Evolutionary conservation across 2,888 invertebrate species (phyloP), one percentile per base, ranked within the genome.

Genomic region (Callimorpha dominula): DNA sequence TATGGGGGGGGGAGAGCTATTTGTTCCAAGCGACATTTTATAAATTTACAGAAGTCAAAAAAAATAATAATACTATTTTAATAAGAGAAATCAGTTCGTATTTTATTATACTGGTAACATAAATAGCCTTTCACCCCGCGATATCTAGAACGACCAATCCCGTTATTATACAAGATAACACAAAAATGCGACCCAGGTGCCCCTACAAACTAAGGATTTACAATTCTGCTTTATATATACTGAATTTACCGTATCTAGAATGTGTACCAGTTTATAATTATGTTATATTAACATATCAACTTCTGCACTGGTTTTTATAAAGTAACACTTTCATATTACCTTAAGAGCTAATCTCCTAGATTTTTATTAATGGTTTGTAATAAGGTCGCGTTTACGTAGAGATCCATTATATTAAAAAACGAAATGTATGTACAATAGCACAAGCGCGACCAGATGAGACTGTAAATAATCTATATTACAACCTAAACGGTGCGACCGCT

Each of bases 391-490:
- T 31, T 57, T 57, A 57, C 12, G 20, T 31, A n/a, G 1, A 31
- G 20, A 5, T 57, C 20, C 57, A 11, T 20, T 20, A 57, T 46
- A 64, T 40, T 42, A 63, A 43, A n/a, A 20, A 12, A 49, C 14
- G 8, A 50, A 54, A 12, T 31, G 14, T 60, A 14, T 31, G n/a
- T 50, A 63, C 63, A 63, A 60, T 0, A 60, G 43, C 14, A 31
- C 17, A 63, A 60, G 57, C 31, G 6, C 52, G 15, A 60, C 50
- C 20, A 57, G 57, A 68, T 63, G n/a, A 31, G 52, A 70, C 65
- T 82, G 81, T 82, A 75, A 76, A 82, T 80, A 81, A 66, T 75
- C 74, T 82, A 73, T 49, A 70, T 42, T 66, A 49, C 40, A 57
- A 17, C 70, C 11, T 70, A 20, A 20, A 40, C 50, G 57, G 69